Percentiles rank a stretch among this genome's conserved stretches.
Conservation (phyloP, 2,113 vertebrate species). For the Jacana jacana region DNA sequence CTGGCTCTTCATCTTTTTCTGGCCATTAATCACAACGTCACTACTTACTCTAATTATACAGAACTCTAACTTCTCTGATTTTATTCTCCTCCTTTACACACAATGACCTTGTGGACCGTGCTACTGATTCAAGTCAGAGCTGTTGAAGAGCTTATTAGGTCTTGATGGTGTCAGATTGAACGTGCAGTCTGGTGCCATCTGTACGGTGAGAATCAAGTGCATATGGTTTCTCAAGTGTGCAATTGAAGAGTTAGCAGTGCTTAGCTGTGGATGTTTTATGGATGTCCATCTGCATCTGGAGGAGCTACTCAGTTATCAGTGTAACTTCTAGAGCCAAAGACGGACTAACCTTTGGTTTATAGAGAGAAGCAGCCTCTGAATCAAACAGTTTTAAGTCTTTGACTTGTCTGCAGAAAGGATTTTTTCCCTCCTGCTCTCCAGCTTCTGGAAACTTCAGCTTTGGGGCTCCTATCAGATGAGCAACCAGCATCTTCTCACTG, state of each 20-base stretch:
- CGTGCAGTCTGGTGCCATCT: accelerated
- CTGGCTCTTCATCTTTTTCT: background rate
- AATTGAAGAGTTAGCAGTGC: background rate
- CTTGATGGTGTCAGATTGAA: background rate
- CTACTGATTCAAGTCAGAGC: background rate
- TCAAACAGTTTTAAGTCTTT: background rate
- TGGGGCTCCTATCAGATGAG: background rate
- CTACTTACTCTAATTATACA: background rate
- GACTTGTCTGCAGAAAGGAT: background rate
- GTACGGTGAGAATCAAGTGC: background rate
- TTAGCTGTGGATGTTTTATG: background rate
- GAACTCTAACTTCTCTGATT: background rate
- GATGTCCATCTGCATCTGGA: background rate
- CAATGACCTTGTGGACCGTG: accelerated
- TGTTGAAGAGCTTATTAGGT: background rate
- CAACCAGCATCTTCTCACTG: background rate
- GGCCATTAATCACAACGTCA: background rate
- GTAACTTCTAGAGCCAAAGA: background rate
- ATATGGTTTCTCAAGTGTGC: accelerated
- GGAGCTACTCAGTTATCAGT: background rate
- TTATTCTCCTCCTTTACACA: background rate
- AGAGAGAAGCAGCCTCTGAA: background rate
- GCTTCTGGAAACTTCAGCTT: background rate
- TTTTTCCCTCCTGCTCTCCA: background rate
- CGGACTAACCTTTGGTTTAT: background rate